Percentiles rank a stretch among this genome's conserved stretches.
phyloP scores from a whole-genome alignment of 2,888 invertebrate genomes.

The Thalpophila matura region DNA sequence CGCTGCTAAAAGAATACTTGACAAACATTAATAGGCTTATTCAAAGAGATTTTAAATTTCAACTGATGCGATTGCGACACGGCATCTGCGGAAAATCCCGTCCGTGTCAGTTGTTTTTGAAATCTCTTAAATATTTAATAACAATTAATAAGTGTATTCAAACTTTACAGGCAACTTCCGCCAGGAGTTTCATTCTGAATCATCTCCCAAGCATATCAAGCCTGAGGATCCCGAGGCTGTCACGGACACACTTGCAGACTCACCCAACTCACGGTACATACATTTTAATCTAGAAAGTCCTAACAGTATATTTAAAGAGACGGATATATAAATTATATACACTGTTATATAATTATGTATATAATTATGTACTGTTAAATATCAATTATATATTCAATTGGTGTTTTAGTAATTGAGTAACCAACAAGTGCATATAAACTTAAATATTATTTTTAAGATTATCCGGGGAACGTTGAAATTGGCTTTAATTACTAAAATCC shows the following conservation, averaged over 20 bases:
- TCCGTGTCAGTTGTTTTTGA: too few species aligned
- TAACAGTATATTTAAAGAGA: slow-evolving; percentile 82
- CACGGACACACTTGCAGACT: slow-evolving; percentile 71
- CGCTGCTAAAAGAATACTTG: too few species aligned
- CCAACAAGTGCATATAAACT: too few species aligned
- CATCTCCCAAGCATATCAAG: slow-evolving; percentile 81
- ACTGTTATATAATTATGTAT: not conserved
- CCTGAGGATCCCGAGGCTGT: slow-evolving; percentile 75
- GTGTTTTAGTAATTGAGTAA: slow-evolving; percentile 19
- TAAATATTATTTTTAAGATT: not conserved
- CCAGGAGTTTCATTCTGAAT: slow-evolving; percentile 84
- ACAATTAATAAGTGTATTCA: not conserved
- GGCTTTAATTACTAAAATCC: slow-evolving; percentile 7
- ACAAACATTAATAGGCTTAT: too few species aligned
- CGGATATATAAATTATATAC: slow-evolving; percentile 81
- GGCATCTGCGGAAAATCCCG: too few species aligned
- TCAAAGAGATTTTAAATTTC: too few species aligned
- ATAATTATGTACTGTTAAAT: not conserved
- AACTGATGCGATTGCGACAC: too few species aligned
- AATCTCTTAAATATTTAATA: too few species aligned
- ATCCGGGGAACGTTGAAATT: not conserved
- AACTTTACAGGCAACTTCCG: slow-evolving; percentile 83
- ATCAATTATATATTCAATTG: not conserved
- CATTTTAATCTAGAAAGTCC: slow-evolving; percentile 83
- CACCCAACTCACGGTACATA: slow-evolving; percentile 83